These are phyloP conservation scores for Drosophila buzzatii DNA, from an alignment of 2,888 invertebrate species.

Conservation along the genomic window DNA sequence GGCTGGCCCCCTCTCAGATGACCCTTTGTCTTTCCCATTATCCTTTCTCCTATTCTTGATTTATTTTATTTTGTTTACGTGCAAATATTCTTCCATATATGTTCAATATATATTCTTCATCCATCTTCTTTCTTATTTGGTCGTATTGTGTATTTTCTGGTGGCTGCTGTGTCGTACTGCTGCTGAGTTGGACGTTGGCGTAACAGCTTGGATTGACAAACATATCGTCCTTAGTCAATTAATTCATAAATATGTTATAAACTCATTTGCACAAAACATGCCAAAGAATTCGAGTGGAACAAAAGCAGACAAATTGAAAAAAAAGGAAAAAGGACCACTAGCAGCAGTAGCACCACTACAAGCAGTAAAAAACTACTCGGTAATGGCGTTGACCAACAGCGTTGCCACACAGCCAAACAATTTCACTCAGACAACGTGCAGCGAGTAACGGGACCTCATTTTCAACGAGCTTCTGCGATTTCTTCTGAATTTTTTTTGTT, in stretches of 20 bases:
- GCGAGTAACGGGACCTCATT: conserved; percentile 50
- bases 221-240: neutral
- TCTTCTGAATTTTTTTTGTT: conserved; percentile 11
- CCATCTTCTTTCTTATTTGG: neutral
- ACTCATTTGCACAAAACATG: neutral
- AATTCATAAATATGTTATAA: neutral
- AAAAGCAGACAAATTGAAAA: neutral
- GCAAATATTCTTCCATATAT: neutral
- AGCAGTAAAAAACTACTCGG: neutral
- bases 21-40: neutral
- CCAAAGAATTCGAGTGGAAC: neutral
- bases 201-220: conserved; percentile 1
- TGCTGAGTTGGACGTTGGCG: neutral
- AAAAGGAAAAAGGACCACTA: neutral
- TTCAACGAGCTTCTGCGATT: conserved; percentile 22
- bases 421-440: conserved; percentile 16
- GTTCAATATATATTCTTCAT: too few relatives aligned
- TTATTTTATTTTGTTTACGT: neutral
- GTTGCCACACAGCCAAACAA: conserved; percentile 42
- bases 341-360: neutral
- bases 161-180: neutral
- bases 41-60: neutral
- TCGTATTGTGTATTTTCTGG: neutral
- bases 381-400: conserved; percentile 22
- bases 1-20: neutral